A percentile compares a stretch with the other conserved stretches of the same genome.
These are phyloP conservation scores for Zosterops borbonicus DNA, from an alignment of 2,113 vertebrate genomes.

Conservation along the genomic window DNA sequence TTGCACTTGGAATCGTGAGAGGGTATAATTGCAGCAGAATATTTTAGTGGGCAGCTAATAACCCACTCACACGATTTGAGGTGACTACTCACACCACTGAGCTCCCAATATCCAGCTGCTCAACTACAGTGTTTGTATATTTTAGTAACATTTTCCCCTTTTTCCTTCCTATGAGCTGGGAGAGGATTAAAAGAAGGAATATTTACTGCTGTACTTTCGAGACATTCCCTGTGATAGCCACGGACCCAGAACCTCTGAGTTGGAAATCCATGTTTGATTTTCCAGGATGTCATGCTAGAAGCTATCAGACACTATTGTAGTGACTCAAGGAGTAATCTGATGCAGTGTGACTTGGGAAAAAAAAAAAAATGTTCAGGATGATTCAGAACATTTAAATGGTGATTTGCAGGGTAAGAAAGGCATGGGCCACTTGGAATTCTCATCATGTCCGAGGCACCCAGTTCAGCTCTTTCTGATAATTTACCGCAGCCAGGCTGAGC, in stretches of 20 bases:
- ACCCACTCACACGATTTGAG: background rate
- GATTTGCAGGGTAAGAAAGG: slow-evolving; percentile 40
- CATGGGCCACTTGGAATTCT: slow-evolving; percentile 33
- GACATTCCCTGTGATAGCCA: background rate
- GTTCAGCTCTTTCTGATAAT: slow-evolving; percentile 41
- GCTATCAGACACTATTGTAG: background rate
- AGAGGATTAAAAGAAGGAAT: background rate
- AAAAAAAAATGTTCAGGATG: background rate
- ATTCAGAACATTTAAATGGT: slow-evolving; percentile 36
- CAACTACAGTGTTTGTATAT: rapidly evolving
- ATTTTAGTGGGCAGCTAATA: background rate
- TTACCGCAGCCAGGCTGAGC: slow-evolving; percentile 2
- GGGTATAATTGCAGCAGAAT: background rate
- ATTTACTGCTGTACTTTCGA: background rate
- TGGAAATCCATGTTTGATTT: background rate
- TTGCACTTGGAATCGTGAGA: background rate
- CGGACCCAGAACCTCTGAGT: background rate
- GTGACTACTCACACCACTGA: background rate
- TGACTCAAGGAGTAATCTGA: slow-evolving; percentile 4
- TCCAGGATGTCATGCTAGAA: background rate
- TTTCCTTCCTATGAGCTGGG: background rate
- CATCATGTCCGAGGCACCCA: slow-evolving; percentile 39
- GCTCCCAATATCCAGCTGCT: background rate
- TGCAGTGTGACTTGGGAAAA: background rate
- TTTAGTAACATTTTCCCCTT: background rate